Conservation (phyloP, 2,113 vertebrate genomes). For the Stigmatopora nigra region DNA sequence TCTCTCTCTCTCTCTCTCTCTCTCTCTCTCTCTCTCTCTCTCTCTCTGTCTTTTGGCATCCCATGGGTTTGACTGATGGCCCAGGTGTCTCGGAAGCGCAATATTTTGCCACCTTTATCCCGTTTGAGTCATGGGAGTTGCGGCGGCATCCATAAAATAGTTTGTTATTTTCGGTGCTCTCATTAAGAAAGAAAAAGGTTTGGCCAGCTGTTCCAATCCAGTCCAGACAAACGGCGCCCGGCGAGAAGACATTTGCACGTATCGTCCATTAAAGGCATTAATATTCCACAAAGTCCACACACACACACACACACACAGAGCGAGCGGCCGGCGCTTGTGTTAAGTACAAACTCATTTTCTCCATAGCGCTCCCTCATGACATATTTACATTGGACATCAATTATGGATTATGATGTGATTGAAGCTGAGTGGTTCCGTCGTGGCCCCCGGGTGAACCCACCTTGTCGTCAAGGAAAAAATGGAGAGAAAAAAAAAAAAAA, state of each 20-base stretch:
- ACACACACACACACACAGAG: conserved; percentile 15
- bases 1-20: too few relatives aligned
- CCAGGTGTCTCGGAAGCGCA: too few relatives aligned
- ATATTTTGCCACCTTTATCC: neutral
- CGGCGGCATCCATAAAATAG: neutral
- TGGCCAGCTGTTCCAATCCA: neutral
- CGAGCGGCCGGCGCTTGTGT: neutral
- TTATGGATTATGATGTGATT: conserved; percentile 74
- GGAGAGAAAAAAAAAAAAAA: neutral
- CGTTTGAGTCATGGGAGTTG: neutral
- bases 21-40: too few relatives aligned
- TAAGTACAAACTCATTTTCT: conserved; percentile 63
- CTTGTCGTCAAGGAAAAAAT: conserved; percentile 9
- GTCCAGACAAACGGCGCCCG: conserved; percentile 20
- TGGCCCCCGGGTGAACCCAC: conserved; percentile 63
- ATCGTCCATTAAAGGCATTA: conserved; percentile 56
- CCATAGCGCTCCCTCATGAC: conserved; percentile 65
- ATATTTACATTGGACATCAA: conserved; percentile 69
- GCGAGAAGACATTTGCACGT: conserved; percentile 35
- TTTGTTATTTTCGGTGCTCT: neutral
- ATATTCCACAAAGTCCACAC: conserved; percentile 53
- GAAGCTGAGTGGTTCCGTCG: conserved; percentile 70
- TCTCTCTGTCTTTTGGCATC: too few relatives aligned
- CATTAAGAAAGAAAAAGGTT: neutral
- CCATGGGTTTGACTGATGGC: too few relatives aligned